phyloP scores from a whole-genome alignment of 2,797 vertebrate species.

The Tiaroga cobitis region DNA sequence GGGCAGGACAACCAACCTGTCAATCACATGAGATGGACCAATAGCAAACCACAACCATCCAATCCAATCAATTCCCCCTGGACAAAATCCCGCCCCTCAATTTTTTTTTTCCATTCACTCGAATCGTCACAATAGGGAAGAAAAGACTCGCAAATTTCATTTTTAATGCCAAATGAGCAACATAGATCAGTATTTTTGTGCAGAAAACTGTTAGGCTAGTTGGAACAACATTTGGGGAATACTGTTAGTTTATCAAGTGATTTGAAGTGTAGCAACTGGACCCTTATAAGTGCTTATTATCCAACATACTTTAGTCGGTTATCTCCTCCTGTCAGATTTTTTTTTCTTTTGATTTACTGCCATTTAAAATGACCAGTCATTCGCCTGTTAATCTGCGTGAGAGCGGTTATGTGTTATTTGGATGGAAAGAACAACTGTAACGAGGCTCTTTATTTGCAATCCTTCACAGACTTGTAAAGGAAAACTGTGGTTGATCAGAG shows the following conservation, averaged over 20 bases:
- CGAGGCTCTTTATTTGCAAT: conserved; percentile 45
- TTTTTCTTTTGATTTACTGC: conserved; percentile 47
- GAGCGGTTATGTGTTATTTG: conserved; percentile 25
- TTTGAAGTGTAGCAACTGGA: not conserved
- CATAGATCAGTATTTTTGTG: not conserved
- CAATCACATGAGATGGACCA: not conserved
- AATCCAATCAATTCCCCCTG: not conserved
- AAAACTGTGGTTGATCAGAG: conserved; percentile 60
- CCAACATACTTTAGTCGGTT: not conserved
- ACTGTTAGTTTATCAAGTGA: not conserved
- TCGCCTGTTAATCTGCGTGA: conserved; percentile 38
- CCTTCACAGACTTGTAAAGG: conserved; percentile 38
- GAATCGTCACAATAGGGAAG: not conserved
- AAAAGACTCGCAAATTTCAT: not conserved
- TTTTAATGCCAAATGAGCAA: not conserved
- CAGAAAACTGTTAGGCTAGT: not conserved
- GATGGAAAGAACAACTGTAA: conserved; percentile 45
- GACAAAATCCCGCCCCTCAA: not conserved
- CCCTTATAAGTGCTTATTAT: not conserved
- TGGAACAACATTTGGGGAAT: not conserved
- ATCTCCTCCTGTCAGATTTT: not conserved
- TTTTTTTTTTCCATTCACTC: not conserved
- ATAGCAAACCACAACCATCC: not conserved
- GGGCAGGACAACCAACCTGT: not conserved
- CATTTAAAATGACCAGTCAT: conserved; percentile 58